Base-by-base conservation (phyloP, 2,113 vertebrate species). In the Chloebia gouldiae region DNA sequence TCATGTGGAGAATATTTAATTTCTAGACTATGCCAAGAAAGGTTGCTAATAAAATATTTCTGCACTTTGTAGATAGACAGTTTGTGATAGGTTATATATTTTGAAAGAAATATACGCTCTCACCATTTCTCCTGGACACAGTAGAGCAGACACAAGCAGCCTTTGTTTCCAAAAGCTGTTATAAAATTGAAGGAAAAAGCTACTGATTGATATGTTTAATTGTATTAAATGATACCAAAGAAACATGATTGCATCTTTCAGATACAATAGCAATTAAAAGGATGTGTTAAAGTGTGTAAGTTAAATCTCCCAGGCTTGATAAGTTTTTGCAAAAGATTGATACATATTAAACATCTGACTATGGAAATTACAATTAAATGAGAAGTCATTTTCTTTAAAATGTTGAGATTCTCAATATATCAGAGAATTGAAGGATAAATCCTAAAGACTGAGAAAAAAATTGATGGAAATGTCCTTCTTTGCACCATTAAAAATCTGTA, bases 171-270 rank as follows among this genome's bases (percentile, higher is more conserved):
- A 63, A 96, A 94, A 91, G 30, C 42, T 92, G 96, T 95, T 93
- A 86, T 54, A 86, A 91, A 90, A 86, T 63, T 64, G 86, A 97
- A 96, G 28, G 86, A 61, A 86, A 97, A 95, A 92, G 82, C 77
- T 97, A 96, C 96, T 97, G 98, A 98, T 97, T 97, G 92, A 98
- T 98, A 97, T 93, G 91, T 97, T 98, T 98, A 97, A 98, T 98
- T 98, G 97, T 96, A 97, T 97, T 97, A 97, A 96, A 97, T 90
- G 66, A 66, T 91, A 97, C 76, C 75, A 71, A 94, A 94, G 95
- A 97, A 97, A 68, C 60, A 64, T 63, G 45, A 15, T 71, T 80
- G 50, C 12, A 33, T 69, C 66, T 71, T 94, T 97, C 93, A 95
- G 85, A 95, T 97, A 91, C n/a, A 28, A 76, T 75, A 81, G 79